Percentiles rank a stretch among this genome's conserved stretches.
phyloP scores from a whole-genome alignment of 2,797 vertebrate species.

The Natrix natrix region DNA sequence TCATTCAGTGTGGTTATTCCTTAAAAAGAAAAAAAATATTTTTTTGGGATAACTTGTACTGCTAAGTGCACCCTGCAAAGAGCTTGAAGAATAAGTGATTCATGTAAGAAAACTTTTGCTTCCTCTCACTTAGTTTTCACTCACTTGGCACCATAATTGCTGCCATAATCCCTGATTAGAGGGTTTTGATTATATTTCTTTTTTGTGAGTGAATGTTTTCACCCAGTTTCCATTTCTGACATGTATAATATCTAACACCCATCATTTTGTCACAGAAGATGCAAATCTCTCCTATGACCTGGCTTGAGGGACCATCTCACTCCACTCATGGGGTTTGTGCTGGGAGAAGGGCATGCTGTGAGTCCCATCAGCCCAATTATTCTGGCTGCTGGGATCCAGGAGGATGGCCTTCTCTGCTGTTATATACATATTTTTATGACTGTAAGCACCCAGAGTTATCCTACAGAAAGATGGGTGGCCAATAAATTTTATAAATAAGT shows the following conservation, averaged over 20 bases:
- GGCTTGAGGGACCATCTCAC: background rate
- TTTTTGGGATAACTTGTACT: background rate
- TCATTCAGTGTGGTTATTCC: background rate
- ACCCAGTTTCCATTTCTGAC: background rate
- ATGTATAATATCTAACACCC: background rate
- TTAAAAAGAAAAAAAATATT: background rate
- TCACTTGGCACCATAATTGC: background rate
- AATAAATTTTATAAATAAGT: background rate
- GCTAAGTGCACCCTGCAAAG: background rate
- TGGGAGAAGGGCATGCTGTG: background rate
- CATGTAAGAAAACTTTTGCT: background rate
- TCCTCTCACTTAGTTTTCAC: background rate
- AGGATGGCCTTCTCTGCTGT: background rate
- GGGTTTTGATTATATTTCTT: background rate
- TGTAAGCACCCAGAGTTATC: background rate
- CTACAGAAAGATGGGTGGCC: background rate
- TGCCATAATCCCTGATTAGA: background rate
- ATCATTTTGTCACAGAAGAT: background rate
- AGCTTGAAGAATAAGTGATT: background rate
- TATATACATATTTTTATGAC: background rate
- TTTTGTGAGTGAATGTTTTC: background rate
- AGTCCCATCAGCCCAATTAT: background rate
- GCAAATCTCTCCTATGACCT: background rate
- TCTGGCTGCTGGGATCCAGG: background rate
- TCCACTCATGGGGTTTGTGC: background rate